Evolutionary conservation across 1,140 invertebrate species (phyloP).

Genomic region (Drosophila quadrilineata): DNA sequence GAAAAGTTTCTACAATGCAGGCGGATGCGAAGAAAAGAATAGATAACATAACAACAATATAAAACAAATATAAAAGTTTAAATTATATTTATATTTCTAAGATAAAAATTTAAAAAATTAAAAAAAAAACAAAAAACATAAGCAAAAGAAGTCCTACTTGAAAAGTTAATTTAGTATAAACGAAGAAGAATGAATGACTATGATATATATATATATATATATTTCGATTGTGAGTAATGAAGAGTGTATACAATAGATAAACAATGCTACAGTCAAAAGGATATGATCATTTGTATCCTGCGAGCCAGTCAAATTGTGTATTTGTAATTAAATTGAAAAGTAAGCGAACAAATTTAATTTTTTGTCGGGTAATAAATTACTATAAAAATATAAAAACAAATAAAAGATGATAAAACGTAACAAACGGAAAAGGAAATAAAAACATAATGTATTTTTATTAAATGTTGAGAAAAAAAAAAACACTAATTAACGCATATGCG

Average conservation of each 20-base stretch:
- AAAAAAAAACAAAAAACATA: slow-evolving; percentile 26
- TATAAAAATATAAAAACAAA: slow-evolving; percentile 51
- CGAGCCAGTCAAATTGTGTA: slow-evolving; percentile 23
- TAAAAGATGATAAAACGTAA: slow-evolving; percentile 77
- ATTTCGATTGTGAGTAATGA: background rate
- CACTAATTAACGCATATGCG: too few species aligned
- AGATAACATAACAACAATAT: slow-evolving; percentile 29
- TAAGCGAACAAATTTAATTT: slow-evolving; percentile 49
- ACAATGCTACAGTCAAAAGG: slow-evolving; percentile 11
- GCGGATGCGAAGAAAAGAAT: slow-evolving; percentile 4
- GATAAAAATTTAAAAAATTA: slow-evolving; percentile 29
- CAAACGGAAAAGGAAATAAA: slow-evolving; percentile 57
- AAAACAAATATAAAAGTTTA: slow-evolving; percentile 30
- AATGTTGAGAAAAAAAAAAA: background rate
- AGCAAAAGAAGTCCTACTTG: slow-evolving; percentile 65
- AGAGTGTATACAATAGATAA: slow-evolving; percentile 3
- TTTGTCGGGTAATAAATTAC: slow-evolving; percentile 53
- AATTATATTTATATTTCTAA: slow-evolving; percentile 72
- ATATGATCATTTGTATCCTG: slow-evolving; percentile 12
- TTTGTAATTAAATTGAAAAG: slow-evolving; percentile 38
- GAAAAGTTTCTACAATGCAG: slow-evolving; percentile 47
- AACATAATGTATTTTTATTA: slow-evolving; percentile 30
- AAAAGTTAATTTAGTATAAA: slow-evolving; percentile 73
- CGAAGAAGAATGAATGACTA: slow-evolving; percentile 9
- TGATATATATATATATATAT: background rate